Evolutionary conservation across 2,888 invertebrate genomes (phyloP).

Genomic region (Reticulitermes lucifugus): DNA sequence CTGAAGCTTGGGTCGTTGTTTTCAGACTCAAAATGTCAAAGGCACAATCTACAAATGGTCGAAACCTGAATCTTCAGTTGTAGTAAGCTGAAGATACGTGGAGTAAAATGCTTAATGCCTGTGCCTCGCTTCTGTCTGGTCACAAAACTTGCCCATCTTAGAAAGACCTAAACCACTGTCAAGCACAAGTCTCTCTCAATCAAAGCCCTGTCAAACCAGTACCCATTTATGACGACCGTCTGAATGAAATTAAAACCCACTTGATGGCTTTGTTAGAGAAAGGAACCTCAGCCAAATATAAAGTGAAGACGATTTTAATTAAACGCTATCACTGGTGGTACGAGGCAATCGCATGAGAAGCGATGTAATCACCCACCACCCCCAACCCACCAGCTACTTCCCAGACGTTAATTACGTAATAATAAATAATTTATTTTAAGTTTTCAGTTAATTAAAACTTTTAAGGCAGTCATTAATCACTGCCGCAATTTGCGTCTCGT

Average conservation of each 20-base stretch:
- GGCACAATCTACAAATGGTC: not conserved
- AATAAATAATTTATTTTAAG: constrained; percentile 41
- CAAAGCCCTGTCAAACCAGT: not conserved
- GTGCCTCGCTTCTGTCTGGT: too few relatives aligned
- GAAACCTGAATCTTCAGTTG: not conserved
- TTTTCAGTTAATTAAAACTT: constrained; percentile 43
- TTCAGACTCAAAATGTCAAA: too few relatives aligned
- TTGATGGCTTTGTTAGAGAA: not conserved
- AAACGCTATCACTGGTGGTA: constrained; percentile 27
- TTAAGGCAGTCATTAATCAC: constrained; percentile 40
- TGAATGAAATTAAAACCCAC: constrained; percentile 18
- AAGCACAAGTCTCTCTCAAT: too few relatives aligned
- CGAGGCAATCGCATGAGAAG: not conserved
- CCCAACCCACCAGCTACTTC: constrained; percentile 13
- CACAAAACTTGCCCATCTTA: too few relatives aligned
- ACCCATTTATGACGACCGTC: not conserved
- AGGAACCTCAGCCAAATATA: constrained; percentile 11
- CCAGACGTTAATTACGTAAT: constrained; percentile 37
- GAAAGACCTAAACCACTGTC: too few relatives aligned
- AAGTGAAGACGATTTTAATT: constrained; percentile 38
- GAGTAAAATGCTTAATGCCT: not conserved
- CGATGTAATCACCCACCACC: not conserved
- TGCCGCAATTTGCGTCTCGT: constrained; percentile 36
- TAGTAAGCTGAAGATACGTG: not conserved
- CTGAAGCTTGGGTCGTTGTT: too few relatives aligned